Conservation (phyloP, 2,888 invertebrate species). For the Macrosoma leucophasiata region DNA sequence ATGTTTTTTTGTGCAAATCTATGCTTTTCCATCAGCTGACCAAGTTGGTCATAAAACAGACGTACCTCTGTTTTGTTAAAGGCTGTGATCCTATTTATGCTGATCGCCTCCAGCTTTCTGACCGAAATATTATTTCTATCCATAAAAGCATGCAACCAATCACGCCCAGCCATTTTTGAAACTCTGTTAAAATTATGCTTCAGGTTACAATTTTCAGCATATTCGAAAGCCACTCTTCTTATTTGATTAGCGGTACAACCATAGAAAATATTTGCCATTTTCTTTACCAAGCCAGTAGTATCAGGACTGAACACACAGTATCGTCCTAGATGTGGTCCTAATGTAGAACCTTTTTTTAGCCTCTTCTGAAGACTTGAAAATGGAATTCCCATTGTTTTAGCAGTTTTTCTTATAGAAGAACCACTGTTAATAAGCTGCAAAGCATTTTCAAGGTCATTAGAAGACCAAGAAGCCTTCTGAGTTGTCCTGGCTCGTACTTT, state of each 20-base stretch:
- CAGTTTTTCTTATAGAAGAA: slow-evolving; percentile 19
- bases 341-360: slow-evolving; percentile 2
- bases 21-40: slow-evolving; percentile 16
- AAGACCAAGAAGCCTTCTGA: slow-evolving; percentile 18
- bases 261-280: slow-evolving; percentile 26
- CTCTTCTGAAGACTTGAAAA: slow-evolving; percentile 14
- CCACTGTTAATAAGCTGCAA: slow-evolving; percentile 16
- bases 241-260: slow-evolving; percentile 12
- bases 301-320: slow-evolving; percentile 20
- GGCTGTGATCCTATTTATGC: slow-evolving; percentile 23
- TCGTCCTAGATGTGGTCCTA: slow-evolving; percentile 6
- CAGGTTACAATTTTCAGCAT: slow-evolving; percentile 5
- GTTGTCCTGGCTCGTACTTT: slow-evolving; percentile 18
- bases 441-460: slow-evolving; percentile 17
- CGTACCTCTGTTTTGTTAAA: slow-evolving; percentile 24
- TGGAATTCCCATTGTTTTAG: slow-evolving; percentile 13
- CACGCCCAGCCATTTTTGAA: slow-evolving; percentile 22
- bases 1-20: slow-evolving; percentile 30
- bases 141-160: slow-evolving; percentile 22
- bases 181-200: slow-evolving; percentile 14
- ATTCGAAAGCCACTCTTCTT: slow-evolving; percentile 12
- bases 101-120: slow-evolving; percentile 22
- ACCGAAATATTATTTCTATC: slow-evolving; percentile 14
- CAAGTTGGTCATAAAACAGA: slow-evolving; percentile 20
- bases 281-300: slow-evolving; percentile 24